Evolutionary conservation across 2,113 vertebrate species (phyloP).

Genomic region (Psittacara wagleri): DNA sequence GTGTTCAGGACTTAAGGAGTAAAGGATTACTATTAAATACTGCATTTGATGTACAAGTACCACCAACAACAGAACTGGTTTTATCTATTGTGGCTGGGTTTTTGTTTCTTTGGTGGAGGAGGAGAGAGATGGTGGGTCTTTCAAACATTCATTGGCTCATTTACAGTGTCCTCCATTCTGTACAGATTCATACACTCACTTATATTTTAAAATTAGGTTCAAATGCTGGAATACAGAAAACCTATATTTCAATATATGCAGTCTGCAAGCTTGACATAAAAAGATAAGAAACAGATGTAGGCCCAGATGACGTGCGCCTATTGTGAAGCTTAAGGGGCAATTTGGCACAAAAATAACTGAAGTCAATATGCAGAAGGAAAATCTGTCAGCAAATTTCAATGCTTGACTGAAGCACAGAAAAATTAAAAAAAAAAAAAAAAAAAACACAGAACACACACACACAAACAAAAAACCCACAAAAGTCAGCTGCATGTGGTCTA

Average conservation of each 20-base stretch:
- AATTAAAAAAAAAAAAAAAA: not conserved
- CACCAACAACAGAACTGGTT: not conserved
- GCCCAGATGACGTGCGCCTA: slow-evolving; percentile 24
- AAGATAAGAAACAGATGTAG: not conserved
- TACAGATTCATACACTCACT: not conserved
- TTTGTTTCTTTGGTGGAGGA: not conserved
- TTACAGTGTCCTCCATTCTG: not conserved
- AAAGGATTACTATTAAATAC: not conserved
- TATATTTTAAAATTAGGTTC: not conserved
- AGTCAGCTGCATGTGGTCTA: not conserved
- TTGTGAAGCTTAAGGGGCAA: not conserved
- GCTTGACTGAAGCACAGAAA: not conserved
- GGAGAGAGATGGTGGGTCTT: not conserved
- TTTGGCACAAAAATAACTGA: slow-evolving; percentile 34
- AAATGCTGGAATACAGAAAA: not conserved
- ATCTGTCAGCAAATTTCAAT: not conserved
- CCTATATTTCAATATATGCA: not conserved
- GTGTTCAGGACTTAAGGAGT: not conserved
- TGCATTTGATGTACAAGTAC: not conserved
- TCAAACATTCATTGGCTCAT: not conserved
- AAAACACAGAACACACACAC: no score
- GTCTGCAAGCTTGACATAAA: not conserved
- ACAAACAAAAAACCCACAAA: not conserved
- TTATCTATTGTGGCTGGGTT: not conserved
- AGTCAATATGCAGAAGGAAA: slow-evolving; percentile 42